A percentile compares a stretch with the other conserved stretches of the same genome.
These are phyloP conservation scores for Chitala chitala DNA, from an alignment of 2,113 vertebrate species.

Conservation along the genomic window DNA sequence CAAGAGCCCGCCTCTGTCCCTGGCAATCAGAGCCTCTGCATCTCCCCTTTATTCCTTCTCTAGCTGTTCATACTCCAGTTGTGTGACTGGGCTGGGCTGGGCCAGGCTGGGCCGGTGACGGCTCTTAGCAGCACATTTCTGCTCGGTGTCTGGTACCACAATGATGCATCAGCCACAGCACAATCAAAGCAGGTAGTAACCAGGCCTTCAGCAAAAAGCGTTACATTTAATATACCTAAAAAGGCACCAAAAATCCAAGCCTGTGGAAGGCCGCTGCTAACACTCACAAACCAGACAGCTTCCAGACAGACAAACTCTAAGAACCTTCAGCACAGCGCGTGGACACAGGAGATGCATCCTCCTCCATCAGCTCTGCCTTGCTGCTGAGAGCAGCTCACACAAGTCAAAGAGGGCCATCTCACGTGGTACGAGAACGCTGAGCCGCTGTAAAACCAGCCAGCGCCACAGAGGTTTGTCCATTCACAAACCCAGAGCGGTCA, in stretches of 20 bases:
- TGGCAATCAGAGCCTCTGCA: not conserved
- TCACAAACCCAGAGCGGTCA: constrained; percentile 9
- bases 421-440: not conserved
- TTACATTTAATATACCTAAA: no score
- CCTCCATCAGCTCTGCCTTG: not conserved
- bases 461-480: not conserved
- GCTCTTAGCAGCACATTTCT: not conserved
- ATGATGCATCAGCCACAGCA: not conserved
- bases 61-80: constrained; percentile 9
- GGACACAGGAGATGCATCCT: no score
- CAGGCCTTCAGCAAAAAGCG: no score
- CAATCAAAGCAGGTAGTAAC: not conserved
- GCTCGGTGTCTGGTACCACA: not conserved
- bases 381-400: not conserved
- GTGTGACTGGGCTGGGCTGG: no score
- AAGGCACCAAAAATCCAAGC: no score
- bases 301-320: no score
- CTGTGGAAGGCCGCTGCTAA: no score
- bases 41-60: constrained; percentile 30
- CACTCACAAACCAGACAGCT: no score
- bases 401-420: not conserved
- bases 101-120: no score
- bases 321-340: no score
- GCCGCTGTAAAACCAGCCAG: not conserved
- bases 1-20: constrained; percentile 29